Evolutionary conservation across 2,888 invertebrate genomes (phyloP).

Genomic region (Gortyna flavago): DNA sequence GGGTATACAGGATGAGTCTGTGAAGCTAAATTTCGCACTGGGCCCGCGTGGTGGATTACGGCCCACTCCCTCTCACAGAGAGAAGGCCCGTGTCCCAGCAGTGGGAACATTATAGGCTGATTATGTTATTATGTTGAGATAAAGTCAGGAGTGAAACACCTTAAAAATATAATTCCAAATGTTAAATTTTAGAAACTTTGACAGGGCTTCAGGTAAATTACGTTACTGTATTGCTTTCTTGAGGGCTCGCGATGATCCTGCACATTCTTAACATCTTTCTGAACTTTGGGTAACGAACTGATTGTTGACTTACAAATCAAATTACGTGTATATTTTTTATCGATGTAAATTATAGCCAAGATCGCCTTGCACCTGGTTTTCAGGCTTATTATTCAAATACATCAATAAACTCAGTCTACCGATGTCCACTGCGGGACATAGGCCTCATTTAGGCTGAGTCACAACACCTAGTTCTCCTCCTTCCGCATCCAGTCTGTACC

Average conservation of each 20-base stretch:
- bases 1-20: slow-evolving; percentile 5
- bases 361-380: background rate
- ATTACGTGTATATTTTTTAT: background rate
- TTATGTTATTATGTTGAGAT: no score
- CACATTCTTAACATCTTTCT: slow-evolving; percentile 5
- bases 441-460: background rate
- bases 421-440: background rate
- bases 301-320: background rate
- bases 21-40: background rate
- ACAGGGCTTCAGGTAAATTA: background rate
- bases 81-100: no score
- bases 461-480: background rate
- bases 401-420: background rate
- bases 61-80: no score
- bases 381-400: background rate
- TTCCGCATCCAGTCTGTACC: background rate
- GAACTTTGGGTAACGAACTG: background rate
- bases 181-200: background rate
- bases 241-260: background rate
- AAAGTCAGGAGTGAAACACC: background rate
- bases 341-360: background rate
- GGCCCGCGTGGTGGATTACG: no score
- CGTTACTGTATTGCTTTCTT: background rate
- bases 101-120: no score
- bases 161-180: background rate